Percentiles rank a stretch among this genome's conserved stretches.
phyloP scores from a whole-genome alignment of 2,797 vertebrate species.

The Notoglanidium macrostoma region DNA sequence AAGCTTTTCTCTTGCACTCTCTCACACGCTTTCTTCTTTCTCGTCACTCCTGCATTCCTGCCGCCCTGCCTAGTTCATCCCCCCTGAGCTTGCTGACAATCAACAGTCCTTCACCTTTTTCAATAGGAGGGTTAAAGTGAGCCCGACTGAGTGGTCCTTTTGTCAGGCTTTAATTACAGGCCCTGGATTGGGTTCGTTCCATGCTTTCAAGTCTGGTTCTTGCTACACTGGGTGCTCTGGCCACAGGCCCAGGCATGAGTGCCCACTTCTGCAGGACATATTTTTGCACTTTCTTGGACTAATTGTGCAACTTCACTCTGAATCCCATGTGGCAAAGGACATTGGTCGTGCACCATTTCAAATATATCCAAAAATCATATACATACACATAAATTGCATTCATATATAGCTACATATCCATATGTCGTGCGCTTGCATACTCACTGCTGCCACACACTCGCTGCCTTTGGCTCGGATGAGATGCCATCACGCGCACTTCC shows the following conservation, averaged over 20 bases:
- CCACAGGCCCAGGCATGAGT: conserved; percentile 23
- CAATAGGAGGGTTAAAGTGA: conserved; percentile 54
- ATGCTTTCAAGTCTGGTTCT: conserved; percentile 20
- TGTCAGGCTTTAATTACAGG: conserved; percentile 55
- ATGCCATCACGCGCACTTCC: conserved; percentile 53
- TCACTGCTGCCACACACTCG: background rate
- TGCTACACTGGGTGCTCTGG: conserved; percentile 24
- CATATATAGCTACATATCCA: conserved; percentile 10
- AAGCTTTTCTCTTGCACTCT: conserved; percentile 35
- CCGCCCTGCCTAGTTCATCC: conserved; percentile 37
- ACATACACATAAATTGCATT: no score
- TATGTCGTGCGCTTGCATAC: background rate
- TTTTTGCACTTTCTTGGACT: background rate
- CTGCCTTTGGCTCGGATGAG: conserved; percentile 12
- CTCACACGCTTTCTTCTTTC: background rate
- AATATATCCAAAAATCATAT: background rate
- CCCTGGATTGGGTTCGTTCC: conserved; percentile 43
- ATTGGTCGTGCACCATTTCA: background rate
- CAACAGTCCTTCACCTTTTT: conserved; percentile 44
- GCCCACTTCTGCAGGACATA: conserved; percentile 22
- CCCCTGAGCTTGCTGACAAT: conserved; percentile 51
- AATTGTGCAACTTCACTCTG: conserved; percentile 1
- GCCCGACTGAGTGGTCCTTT: conserved; percentile 34
- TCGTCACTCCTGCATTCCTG: conserved; percentile 11
- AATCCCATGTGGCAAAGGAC: background rate